Conservation (phyloP, 2,888 invertebrate species). For the Chymomyza fuscimana region DNA sequence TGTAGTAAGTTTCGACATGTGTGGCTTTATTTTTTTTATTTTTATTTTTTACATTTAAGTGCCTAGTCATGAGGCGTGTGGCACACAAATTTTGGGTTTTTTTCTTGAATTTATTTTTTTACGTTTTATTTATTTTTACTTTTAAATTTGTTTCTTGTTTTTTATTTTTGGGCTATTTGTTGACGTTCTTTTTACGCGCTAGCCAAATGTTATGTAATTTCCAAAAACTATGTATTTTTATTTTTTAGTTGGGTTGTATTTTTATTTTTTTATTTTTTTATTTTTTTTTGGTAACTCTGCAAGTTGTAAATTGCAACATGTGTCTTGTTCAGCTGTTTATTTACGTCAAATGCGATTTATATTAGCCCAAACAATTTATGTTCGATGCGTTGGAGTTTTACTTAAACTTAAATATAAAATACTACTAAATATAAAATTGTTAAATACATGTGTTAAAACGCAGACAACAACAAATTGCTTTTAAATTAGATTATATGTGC, state of each 20-base stretch:
- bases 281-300: slow-evolving; percentile 15
- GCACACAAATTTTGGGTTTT: slow-evolving; percentile 21
- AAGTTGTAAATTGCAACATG: slow-evolving; percentile 42
- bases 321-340: slow-evolving; percentile 29
- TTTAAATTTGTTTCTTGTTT: neutral
- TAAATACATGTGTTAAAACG: neutral
- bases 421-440: neutral
- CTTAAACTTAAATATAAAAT: neutral
- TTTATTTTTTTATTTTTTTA: neutral
- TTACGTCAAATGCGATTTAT: slow-evolving; percentile 37
- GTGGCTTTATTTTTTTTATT: slow-evolving; percentile 34
- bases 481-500: neutral
- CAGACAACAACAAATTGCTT: neutral
- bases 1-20: slow-evolving; percentile 56
- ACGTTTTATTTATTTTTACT: slow-evolving; percentile 37
- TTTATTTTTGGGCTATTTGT: neutral
- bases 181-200: slow-evolving; percentile 49
- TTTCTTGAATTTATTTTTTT: slow-evolving; percentile 41
- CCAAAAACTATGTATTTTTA: slow-evolving; percentile 20
- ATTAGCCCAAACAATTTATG: neutral
- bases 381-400: neutral
- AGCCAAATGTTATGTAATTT: slow-evolving; percentile 53
- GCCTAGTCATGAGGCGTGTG: neutral
- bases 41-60: slow-evolving; percentile 25
- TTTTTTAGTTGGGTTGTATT: neutral